A percentile compares a stretch with the other conserved stretches of the same genome.
Evolutionary conservation across 2,797 vertebrate genomes (phyloP).

Genomic region (Neosalanx taihuensis): DNA sequence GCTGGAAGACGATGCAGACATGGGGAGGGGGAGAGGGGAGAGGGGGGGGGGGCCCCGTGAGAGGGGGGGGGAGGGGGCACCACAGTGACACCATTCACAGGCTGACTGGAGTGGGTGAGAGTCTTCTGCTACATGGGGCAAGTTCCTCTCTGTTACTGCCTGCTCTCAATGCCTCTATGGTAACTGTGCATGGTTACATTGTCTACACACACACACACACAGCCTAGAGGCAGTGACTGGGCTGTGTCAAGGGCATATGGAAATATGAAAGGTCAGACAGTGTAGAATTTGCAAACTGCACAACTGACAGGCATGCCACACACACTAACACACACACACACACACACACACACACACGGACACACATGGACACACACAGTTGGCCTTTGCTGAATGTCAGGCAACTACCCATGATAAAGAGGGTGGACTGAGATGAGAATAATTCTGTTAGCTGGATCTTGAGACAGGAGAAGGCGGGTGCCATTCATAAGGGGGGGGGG

Average conservation of each 20-base stretch:
- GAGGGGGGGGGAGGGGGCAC: slow-evolving; percentile 30
- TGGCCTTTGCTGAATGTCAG: slow-evolving; percentile 27
- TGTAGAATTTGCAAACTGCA: slow-evolving; percentile 31
- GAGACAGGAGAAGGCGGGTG: background rate
- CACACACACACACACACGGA: slow-evolving; percentile 21
- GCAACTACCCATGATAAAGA: background rate
- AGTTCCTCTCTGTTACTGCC: slow-evolving; percentile 16
- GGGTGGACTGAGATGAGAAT: background rate
- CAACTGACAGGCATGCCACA: background rate
- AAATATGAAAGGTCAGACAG: slow-evolving; percentile 43
- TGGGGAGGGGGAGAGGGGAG: background rate
- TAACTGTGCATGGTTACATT: slow-evolving; percentile 38
- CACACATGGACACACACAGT: background rate
- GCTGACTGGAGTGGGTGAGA: background rate
- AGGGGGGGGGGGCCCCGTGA: slow-evolving; percentile 38
- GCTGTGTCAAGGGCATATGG: slow-evolving; percentile 36
- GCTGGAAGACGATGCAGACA: background rate
- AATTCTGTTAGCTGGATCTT: slow-evolving; percentile 5
- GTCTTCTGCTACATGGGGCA: background rate
- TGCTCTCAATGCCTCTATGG: slow-evolving; percentile 9
- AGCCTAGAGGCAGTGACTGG: slow-evolving; percentile 26
- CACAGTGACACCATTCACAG: slow-evolving; percentile 58
- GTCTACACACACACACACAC: slow-evolving; percentile 26
- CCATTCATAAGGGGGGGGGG: slow-evolving; percentile 10
- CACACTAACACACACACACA: too few species aligned